Conservation (phyloP, 2,797 vertebrate genomes). For the Percopsis omiscomaycus region DNA sequence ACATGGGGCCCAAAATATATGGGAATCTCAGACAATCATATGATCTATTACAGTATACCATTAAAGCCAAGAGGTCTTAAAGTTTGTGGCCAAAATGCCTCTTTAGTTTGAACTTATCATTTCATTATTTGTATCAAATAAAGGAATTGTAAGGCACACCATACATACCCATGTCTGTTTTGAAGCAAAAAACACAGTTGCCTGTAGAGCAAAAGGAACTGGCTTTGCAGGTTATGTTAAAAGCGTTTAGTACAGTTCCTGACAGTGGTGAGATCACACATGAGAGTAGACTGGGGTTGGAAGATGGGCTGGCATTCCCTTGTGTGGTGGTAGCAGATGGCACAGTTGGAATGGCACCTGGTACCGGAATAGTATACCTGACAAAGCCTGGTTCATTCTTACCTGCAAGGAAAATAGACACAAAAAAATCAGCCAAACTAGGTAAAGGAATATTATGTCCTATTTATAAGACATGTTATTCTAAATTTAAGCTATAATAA, state of each 20-base stretch:
- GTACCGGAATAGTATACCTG: conserved; percentile 62
- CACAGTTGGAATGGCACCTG: conserved; percentile 35
- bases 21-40: too few relatives aligned
- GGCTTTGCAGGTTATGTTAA: conserved; percentile 77
- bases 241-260: conserved; percentile 83
- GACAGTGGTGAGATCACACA: conserved; percentile 76
- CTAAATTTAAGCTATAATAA: too few relatives aligned
- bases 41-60: too few relatives aligned
- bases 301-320: conserved; percentile 9
- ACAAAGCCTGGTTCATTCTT: conserved; percentile 56
- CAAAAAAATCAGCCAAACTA: too few relatives aligned
- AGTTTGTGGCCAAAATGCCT: too few relatives aligned
- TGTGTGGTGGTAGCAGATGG: conserved; percentile 5
- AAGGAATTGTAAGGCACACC: neutral
- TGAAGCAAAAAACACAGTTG: conserved; percentile 83
- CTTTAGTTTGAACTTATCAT: neutral
- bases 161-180: conserved; percentile 63
- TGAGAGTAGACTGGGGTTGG: conserved; percentile 31
- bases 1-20: too few relatives aligned
- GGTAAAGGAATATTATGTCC: too few relatives aligned
- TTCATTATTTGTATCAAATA: neutral
- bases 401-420: conserved; percentile 38
- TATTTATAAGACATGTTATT: too few relatives aligned
- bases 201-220: conserved; percentile 57
- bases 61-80: too few relatives aligned